phyloP scores from a whole-genome alignment of 2,113 vertebrate species.

The Hyperoodon ampullatus region DNA sequence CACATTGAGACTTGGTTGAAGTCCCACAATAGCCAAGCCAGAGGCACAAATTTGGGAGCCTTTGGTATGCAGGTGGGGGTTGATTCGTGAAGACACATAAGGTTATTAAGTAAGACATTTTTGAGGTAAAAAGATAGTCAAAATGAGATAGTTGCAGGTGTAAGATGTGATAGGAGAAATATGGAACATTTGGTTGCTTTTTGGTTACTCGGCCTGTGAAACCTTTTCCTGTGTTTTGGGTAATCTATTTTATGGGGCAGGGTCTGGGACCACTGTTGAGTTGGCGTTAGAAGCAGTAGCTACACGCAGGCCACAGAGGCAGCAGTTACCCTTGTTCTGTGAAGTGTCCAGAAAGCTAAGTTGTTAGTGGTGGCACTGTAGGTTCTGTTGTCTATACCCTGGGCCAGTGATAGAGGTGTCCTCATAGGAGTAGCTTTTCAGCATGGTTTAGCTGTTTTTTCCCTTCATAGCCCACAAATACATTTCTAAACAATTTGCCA shows the following conservation, averaged over 20 bases:
- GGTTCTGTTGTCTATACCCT: neutral
- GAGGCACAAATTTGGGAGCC: neutral
- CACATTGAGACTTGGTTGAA: neutral
- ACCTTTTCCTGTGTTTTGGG: neutral
- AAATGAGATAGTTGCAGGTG: neutral
- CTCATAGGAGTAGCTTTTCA: neutral
- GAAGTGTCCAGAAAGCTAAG: neutral
- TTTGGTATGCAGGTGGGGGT: neutral
- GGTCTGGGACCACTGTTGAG: neutral
- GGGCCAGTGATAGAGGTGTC: neutral
- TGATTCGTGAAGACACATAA: neutral
- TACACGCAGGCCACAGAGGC: neutral
- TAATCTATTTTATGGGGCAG: neutral
- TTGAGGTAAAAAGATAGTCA: neutral
- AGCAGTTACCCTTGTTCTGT: neutral
- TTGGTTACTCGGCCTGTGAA: neutral
- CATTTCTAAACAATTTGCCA: neutral
- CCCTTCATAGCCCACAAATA: neutral
- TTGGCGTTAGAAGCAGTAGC: neutral
- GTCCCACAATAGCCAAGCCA: neutral
- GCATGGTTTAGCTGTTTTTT: neutral
- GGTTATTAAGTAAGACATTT: neutral
- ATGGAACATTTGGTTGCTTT: neutral
- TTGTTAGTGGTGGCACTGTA: neutral
- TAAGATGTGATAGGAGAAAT: neutral